A percentile compares a stretch with the other conserved stretches of the same genome.
phyloP scores from a whole-genome alignment of 2,797 vertebrate genomes.

The Clarias laeviceps region DNA sequence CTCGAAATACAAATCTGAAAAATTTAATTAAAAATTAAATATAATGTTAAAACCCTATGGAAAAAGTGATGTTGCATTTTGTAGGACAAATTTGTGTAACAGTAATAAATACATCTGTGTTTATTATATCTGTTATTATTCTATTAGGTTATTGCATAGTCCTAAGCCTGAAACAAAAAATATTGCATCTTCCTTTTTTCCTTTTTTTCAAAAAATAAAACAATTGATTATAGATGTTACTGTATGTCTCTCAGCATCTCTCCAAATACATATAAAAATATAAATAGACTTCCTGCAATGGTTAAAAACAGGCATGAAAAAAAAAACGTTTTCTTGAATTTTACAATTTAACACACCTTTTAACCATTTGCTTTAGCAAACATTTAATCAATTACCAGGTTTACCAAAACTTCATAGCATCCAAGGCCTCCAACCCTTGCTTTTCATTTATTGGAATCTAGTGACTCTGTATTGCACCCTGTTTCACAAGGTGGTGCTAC shows the following conservation, averaged over 20 bases:
- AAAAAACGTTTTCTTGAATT: too few species aligned
- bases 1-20: neutral
- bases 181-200: neutral
- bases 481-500: constrained; percentile 58
- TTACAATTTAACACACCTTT: too few species aligned
- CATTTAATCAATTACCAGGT: neutral
- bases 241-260: neutral
- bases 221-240: neutral
- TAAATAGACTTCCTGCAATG: neutral
- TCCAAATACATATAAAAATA: neutral
- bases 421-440: neutral
- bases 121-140: neutral
- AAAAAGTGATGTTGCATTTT: neutral
- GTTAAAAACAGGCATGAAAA: neutral
- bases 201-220: neutral
- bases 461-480: neutral
- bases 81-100: neutral
- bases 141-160: too few species aligned
- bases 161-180: neutral
- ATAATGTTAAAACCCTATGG: neutral
- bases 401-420: neutral
- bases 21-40: neutral
- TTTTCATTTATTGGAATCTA: neutral
- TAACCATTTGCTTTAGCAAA: too few species aligned
- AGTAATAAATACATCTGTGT: neutral